phyloP scores from a whole-genome alignment of 2,797 vertebrate species.

The Sciurus carolinensis region DNA sequence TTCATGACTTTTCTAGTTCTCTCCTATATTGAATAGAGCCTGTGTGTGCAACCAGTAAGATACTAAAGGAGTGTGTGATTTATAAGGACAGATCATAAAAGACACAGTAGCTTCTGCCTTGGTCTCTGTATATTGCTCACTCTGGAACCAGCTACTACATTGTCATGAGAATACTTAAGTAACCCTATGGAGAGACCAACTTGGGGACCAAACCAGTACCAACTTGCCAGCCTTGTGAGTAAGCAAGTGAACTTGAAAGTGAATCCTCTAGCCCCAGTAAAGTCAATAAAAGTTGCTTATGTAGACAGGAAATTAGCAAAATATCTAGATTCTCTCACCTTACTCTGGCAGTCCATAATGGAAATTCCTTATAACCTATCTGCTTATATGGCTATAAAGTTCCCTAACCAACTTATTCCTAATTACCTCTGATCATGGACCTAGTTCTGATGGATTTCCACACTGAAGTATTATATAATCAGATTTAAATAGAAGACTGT shows the following conservation, averaged over 20 bases:
- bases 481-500: neutral
- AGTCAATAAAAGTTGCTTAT: conserved; percentile 9
- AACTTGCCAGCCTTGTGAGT: neutral
- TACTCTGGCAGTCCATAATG: neutral
- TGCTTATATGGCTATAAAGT: neutral
- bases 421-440: conserved; percentile 2
- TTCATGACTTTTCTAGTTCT: neutral
- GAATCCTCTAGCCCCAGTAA: neutral
- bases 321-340: neutral
- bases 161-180: neutral
- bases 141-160: neutral
- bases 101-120: neutral
- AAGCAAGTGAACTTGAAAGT: neutral
- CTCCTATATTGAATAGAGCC: neutral
- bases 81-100: neutral
- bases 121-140: neutral
- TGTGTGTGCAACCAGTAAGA: neutral
- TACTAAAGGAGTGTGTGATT: neutral
- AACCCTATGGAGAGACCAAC: neutral
- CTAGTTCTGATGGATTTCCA: conserved; percentile 20
- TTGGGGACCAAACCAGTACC: neutral
- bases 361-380: neutral
- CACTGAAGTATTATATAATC: neutral
- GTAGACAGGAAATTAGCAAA: neutral
- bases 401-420: neutral